Percentiles rank a stretch among this genome's conserved stretches.
phyloP scores from a whole-genome alignment of 2,113 vertebrate genomes.

The Opisthocomus hoazin region DNA sequence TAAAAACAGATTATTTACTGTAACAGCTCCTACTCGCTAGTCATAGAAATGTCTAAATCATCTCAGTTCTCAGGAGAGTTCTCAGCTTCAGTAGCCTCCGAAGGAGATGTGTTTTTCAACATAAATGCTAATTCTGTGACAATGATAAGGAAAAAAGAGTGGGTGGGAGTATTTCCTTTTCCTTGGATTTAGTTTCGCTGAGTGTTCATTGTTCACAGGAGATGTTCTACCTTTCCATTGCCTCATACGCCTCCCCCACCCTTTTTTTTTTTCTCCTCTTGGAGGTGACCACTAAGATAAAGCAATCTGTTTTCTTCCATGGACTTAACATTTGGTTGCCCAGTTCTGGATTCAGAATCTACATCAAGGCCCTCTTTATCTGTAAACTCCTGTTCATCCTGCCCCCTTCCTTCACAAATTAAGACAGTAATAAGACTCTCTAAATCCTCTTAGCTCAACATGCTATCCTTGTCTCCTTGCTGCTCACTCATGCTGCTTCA shows the following conservation, averaged over 20 bases:
- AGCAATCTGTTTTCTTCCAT: neutral
- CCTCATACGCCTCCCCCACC: neutral
- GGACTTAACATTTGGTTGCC: neutral
- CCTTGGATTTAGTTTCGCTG: neutral
- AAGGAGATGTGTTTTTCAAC: neutral
- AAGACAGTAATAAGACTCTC: neutral
- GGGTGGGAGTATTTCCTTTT: conserved; percentile 42
- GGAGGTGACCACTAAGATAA: neutral
- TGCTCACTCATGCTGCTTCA: neutral
- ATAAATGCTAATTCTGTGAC: conserved; percentile 1
- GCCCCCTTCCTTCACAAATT: neutral
- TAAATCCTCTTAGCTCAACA: neutral
- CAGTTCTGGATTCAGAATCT: neutral
- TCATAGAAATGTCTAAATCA: neutral
- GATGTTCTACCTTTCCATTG: conserved; percentile 40
- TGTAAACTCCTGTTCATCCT: neutral
- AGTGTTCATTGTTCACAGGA: conserved; percentile 24
- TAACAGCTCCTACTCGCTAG: neutral
- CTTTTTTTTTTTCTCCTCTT: neutral
- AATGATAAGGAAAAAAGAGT: conserved; percentile 22
- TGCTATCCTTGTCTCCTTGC: neutral
- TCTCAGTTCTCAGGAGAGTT: neutral
- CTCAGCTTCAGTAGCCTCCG: neutral
- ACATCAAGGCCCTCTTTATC: neutral
- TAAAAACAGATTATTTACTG: neutral